Evolutionary conservation across 2,888 invertebrate species (phyloP).

Genomic region (Cheilosia soror): DNA sequence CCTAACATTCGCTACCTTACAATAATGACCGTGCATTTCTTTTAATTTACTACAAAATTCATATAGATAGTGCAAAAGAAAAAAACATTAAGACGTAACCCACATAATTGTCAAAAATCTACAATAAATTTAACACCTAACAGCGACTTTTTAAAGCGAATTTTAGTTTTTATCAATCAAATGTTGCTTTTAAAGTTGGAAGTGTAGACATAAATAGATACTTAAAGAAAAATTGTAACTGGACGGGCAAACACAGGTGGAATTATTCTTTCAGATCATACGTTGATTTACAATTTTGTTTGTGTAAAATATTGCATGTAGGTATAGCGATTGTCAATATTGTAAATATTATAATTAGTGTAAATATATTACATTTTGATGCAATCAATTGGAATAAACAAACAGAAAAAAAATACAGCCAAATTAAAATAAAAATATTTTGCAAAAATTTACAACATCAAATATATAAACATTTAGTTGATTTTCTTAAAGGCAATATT

Average conservation of each 20-base stretch:
- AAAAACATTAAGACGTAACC: too few relatives aligned
- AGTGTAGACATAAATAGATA: too few relatives aligned
- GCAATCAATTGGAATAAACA: slow-evolving; percentile 1
- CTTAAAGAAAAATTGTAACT: slow-evolving; percentile 2
- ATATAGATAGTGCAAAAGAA: too few relatives aligned
- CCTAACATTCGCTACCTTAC: too few relatives aligned
- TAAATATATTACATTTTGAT: slow-evolving; percentile 37
- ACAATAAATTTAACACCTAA: too few relatives aligned
- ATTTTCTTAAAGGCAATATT: slow-evolving; percentile 62
- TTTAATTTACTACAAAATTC: too few relatives aligned
- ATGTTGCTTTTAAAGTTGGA: too few relatives aligned
- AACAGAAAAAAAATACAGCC: slow-evolving; percentile 13
- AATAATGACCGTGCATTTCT: too few relatives aligned
- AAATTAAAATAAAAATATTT: slow-evolving; percentile 38
- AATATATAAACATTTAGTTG: slow-evolving; percentile 43
- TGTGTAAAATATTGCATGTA: slow-evolving; percentile 41
- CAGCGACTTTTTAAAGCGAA: too few relatives aligned
- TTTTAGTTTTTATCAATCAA: too few relatives aligned
- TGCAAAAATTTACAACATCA: slow-evolving; percentile 61
- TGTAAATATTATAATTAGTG: slow-evolving; percentile 50
- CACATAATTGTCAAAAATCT: too few relatives aligned
- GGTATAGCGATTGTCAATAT: slow-evolving; percentile 73
- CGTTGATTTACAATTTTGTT: background rate
- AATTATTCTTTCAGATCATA: slow-evolving; percentile 42
- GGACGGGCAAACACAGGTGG: slow-evolving; percentile 73